Conservation (phyloP, 2,797 vertebrate genomes). For the Microctenopoma steveboyesi region DNA sequence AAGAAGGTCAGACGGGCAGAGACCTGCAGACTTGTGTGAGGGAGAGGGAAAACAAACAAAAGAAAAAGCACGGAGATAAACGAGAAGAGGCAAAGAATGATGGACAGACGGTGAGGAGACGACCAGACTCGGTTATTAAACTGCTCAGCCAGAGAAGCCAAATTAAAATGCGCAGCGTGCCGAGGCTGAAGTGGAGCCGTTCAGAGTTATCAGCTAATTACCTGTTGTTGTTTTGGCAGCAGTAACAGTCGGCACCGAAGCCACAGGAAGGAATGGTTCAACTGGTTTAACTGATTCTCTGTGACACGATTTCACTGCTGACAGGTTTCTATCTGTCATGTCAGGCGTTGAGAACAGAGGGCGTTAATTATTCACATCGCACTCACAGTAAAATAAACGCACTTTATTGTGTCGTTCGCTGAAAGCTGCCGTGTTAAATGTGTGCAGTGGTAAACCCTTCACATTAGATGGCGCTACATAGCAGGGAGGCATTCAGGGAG, state of each 20-base stretch:
- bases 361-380: slow-evolving; percentile 5
- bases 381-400: background rate
- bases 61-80: background rate
- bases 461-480: slow-evolving; percentile 65
- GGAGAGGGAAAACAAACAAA: background rate
- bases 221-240: slow-evolving; percentile 5
- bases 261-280: background rate
- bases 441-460: slow-evolving; percentile 11
- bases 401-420: too few species aligned
- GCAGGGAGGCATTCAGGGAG: slow-evolving; percentile 7
- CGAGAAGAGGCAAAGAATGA: slow-evolving; percentile 14
- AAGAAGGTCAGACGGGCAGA: slow-evolving; percentile 35
- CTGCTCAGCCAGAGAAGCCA: slow-evolving; percentile 15
- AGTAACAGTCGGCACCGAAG: background rate
- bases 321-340: too few species aligned
- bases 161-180: slow-evolving; percentile 45
- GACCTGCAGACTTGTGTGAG: background rate
- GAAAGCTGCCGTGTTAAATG: too few species aligned
- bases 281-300: too few species aligned
- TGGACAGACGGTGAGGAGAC: slow-evolving; percentile 9
- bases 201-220: slow-evolving; percentile 5
- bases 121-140: slow-evolving; percentile 7
- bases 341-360: too few species aligned
- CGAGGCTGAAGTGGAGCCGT: slow-evolving; percentile 13
- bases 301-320: background rate